phyloP scores from a whole-genome alignment of 2,113 vertebrate species.

The Odobenus rosmarus region DNA sequence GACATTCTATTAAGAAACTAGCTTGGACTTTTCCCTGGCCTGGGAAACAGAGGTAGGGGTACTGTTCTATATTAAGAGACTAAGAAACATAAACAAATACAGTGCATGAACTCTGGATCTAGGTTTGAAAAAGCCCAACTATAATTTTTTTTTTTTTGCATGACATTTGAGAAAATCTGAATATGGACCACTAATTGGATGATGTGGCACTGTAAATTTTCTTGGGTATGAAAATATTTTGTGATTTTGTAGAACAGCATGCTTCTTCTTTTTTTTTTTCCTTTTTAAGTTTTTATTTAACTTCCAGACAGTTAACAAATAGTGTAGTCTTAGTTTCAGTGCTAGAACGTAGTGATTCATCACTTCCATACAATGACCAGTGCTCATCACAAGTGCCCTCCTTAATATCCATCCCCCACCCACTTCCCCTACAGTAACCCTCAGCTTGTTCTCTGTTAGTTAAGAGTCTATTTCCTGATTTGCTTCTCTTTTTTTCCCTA shows the following conservation, averaged over 20 bases:
- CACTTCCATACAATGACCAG: background rate
- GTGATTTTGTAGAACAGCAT: background rate
- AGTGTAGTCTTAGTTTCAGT: background rate
- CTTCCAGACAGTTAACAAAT: background rate
- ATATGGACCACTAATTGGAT: background rate
- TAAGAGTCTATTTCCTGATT: background rate
- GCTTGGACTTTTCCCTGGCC: background rate
- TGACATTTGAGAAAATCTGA: constrained; percentile 33
- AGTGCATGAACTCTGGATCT: background rate
- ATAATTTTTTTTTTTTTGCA: background rate
- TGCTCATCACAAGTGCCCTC: background rate
- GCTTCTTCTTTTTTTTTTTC: background rate
- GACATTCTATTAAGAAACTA: background rate
- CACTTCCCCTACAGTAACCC: background rate
- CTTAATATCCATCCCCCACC: background rate
- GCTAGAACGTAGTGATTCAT: background rate
- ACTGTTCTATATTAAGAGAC: background rate
- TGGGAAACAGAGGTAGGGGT: background rate
- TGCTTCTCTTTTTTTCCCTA: background rate
- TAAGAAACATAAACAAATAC: background rate
- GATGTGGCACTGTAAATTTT: background rate
- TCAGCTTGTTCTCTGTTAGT: background rate
- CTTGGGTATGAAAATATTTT: background rate
- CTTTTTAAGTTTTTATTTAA: background rate
- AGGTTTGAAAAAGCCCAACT: background rate